phyloP scores from a whole-genome alignment of 35 echinoderm and acorn worm genomes.

The Stichopus chloronotus region DNA sequence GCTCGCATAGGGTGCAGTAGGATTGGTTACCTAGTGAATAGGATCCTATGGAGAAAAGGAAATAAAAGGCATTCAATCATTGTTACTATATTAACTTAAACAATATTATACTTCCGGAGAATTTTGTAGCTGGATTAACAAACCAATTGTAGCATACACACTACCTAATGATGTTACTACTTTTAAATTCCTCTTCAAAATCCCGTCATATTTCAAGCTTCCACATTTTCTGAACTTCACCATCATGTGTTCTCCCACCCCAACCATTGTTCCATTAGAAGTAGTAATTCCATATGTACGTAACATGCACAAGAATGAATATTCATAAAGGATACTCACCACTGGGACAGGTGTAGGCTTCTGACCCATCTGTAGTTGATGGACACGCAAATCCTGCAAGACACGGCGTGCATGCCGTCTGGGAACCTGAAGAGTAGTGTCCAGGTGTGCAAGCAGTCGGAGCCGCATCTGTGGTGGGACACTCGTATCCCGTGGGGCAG shows the following conservation, averaged over 20 bases:
- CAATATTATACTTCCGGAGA: background rate
- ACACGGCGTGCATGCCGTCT: constrained; percentile 71
- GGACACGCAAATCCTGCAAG: constrained; percentile 80
- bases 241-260: too few species aligned
- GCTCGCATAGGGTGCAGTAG: constrained; percentile 69
- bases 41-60: constrained; percentile 49
- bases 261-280: too few species aligned
- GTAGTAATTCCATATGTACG: too few species aligned
- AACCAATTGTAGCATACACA: too few species aligned
- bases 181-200: too few species aligned
- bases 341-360: constrained; percentile 64
- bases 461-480: constrained; percentile 65
- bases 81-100: background rate
- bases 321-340: constrained; percentile 59
- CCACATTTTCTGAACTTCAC: too few species aligned
- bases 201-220: too few species aligned
- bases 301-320: too few species aligned
- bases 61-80: background rate
- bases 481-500: constrained; percentile 88
- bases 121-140: too few species aligned
- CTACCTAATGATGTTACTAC: too few species aligned
- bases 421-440: constrained; percentile 63
- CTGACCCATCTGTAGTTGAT: constrained; percentile 80
- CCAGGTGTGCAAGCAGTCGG: constrained; percentile 76
- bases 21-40: constrained; percentile 87